Conservation (phyloP, 2,113 vertebrate species). For the Trichomycterus rosablanca region DNA sequence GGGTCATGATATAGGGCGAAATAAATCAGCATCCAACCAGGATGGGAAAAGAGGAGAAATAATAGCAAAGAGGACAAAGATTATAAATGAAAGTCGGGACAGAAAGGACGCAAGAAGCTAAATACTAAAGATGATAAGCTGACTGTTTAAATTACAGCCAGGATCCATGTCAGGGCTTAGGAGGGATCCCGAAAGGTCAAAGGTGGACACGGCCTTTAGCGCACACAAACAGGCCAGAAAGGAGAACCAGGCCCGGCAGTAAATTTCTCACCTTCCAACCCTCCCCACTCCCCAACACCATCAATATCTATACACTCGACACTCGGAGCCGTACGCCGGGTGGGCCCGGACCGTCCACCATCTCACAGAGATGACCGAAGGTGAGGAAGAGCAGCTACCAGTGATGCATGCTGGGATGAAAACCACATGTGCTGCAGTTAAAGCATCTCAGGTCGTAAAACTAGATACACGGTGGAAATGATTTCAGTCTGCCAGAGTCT, state of each 20-base stretch:
- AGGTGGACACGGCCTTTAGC: background rate
- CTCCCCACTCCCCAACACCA: constrained; percentile 22
- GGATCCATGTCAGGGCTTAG: background rate
- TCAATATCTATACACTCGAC: constrained; percentile 14
- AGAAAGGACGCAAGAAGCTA: too few relatives aligned
- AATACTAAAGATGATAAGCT: too few relatives aligned
- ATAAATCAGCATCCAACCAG: constrained; percentile 32
- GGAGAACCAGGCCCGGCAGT: constrained; percentile 25
- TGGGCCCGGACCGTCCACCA: constrained; percentile 6
- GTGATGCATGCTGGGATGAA: constrained; percentile 30
- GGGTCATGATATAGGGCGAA: constrained; percentile 47
- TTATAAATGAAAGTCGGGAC: too few relatives aligned
- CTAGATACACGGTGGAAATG: too few relatives aligned
- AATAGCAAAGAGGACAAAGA: constrained; percentile 2
- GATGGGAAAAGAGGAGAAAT: background rate
- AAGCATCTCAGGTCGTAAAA: constrained; percentile 11
- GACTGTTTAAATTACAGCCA: background rate
- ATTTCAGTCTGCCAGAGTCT: too few relatives aligned
- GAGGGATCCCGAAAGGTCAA: background rate
- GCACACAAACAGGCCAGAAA: background rate
- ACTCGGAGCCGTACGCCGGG: constrained; percentile 26
- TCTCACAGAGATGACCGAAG: constrained; percentile 33
- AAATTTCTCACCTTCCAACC: constrained; percentile 32
- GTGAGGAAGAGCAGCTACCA: constrained; percentile 32
- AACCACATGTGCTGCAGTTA: constrained; percentile 28